Evolutionary conservation across 2,797 vertebrate species (phyloP), one percentile per base, ranked within the genome.

Genomic region (Hirundo rustica): DNA sequence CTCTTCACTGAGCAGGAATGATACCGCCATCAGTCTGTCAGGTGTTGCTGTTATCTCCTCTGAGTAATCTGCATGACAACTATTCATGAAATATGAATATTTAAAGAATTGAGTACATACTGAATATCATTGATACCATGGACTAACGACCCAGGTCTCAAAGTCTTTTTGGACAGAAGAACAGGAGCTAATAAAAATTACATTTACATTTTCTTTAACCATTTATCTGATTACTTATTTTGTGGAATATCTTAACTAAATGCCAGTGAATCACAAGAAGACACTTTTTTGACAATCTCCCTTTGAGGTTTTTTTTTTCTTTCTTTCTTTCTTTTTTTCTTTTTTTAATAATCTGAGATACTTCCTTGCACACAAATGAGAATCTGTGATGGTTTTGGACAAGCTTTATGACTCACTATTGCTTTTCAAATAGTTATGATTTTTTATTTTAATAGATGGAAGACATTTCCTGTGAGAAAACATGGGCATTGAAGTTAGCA

Each of bases 131-230:
- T 57, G 45, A 85, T 61, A 64, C 19, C 27, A 36, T 1, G 7
- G 45, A 62, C 68, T 57, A 81, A 47, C 0, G 0, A 78, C 19
- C 40, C 25, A 48, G 2, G 8, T 32, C 23, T 71, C 23, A 13
- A 74, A 73, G 32, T 23, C 15, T 34, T 81, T 77, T 66, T 32
- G 36, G 32, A 84, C 13, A 66, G 32, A 87, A 47, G 30, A 76
- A 30, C 21, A 38, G 61, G 22, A 88, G 11, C 13, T 71, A 79
- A 72, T 65, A 68, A 83, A 90, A 94, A 42, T 17, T 34, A 55
- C 0, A 57, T 54, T 27, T 70, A 3, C 6, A 45, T 57, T 87
- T 81, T 87, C 61, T 65, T 86, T 75, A 90, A 30, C 29, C 15
- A 76, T 75, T 84, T 62, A 44, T 32, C 11, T 78, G 66, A 32